Conservation (phyloP, 2,113 vertebrate species). For the Rhabdomys dilectus region DNA sequence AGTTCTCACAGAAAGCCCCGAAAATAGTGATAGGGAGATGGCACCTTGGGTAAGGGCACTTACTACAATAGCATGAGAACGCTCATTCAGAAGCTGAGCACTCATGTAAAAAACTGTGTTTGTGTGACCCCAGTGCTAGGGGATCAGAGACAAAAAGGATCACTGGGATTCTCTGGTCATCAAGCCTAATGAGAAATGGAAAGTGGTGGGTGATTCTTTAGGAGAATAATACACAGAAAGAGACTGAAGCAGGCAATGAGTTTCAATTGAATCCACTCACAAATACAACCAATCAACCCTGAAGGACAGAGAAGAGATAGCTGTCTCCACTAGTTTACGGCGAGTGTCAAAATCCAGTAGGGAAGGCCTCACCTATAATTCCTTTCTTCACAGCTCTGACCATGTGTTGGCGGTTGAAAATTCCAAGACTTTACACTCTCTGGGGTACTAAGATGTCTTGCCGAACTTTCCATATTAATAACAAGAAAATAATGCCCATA, state of each 20-base stretch:
- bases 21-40: background rate
- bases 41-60: background rate
- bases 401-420: constrained; percentile 75
- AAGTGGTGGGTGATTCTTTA: too few relatives aligned
- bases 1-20: background rate
- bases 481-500: constrained; percentile 64
- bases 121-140: background rate
- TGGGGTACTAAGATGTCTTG: constrained; percentile 20
- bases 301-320: background rate
- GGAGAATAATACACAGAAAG: background rate
- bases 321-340: background rate
- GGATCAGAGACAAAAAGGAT: background rate
- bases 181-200: background rate
- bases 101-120: background rate
- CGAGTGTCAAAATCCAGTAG: background rate
- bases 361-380: background rate
- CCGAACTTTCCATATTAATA: background rate
- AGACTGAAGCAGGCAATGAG: background rate
- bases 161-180: too few relatives aligned
- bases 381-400: constrained; percentile 26
- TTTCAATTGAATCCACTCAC: background rate
- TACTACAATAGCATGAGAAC: background rate
- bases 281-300: background rate
- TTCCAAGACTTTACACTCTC: constrained; percentile 49
- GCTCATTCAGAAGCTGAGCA: background rate